Percentiles rank a stretch among this genome's conserved stretches.
phyloP scores from a whole-genome alignment of 2,113 vertebrate genomes.

The Prinia subflava region DNA sequence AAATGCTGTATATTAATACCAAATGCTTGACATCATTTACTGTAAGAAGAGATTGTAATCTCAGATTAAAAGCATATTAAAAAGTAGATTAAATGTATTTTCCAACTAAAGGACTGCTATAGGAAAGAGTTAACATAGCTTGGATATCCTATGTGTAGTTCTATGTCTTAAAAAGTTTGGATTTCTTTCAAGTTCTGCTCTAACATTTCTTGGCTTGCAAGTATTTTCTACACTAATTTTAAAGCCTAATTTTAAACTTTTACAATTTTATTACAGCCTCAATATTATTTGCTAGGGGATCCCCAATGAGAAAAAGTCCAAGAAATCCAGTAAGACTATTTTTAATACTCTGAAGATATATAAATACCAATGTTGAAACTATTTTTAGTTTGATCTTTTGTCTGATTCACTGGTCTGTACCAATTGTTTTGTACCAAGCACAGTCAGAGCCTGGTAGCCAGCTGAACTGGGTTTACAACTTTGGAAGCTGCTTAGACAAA shows the following conservation, averaged over 20 bases:
- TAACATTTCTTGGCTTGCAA: neutral
- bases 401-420: neutral
- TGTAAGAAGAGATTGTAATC: neutral
- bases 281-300: neutral
- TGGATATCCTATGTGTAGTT: neutral
- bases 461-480: slow-evolving; percentile 58
- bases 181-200: slow-evolving; percentile 23
- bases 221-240: slow-evolving; percentile 6
- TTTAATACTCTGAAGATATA: neutral
- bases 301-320: neutral
- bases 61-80: neutral
- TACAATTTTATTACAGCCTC: neutral
- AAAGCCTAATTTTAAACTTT: slow-evolving; percentile 3
- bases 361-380: neutral
- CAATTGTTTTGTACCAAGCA: neutral
- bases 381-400: slow-evolving; percentile 43
- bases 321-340: neutral
- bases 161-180: neutral
- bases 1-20: neutral
- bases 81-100: neutral
- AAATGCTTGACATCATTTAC: neutral
- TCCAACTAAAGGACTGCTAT: neutral
- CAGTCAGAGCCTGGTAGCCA: slow-evolving; percentile 24
- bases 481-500: neutral
- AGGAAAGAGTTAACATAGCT: slow-evolving; percentile 24